Evolutionary conservation across 2,888 invertebrate species (phyloP).

Genomic region (Agrotis ipsilon): DNA sequence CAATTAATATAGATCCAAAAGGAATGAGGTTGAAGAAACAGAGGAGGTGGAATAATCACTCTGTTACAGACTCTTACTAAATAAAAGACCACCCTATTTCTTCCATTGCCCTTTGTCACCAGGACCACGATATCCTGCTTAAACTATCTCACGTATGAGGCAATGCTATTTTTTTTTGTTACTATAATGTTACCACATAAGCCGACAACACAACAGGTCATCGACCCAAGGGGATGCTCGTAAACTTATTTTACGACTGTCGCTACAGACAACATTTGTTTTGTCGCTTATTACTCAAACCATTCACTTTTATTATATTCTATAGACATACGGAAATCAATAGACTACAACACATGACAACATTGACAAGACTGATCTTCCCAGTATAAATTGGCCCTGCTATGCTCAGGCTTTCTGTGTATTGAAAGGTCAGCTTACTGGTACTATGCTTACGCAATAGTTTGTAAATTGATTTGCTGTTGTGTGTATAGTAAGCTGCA

Average conservation of each 20-base stretch:
- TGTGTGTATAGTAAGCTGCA: neutral
- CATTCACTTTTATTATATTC: slow-evolving; percentile 29
- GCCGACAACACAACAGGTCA: slow-evolving; percentile 32
- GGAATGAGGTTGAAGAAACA: too few species aligned
- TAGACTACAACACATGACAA: neutral
- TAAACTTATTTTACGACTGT: slow-evolving; percentile 33
- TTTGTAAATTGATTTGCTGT: neutral
- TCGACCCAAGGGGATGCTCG: slow-evolving; percentile 19
- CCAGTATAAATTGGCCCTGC: neutral
- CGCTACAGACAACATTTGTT: slow-evolving; percentile 13
- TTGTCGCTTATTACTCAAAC: slow-evolving; percentile 23
- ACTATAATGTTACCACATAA: neutral
- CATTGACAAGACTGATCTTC: neutral
- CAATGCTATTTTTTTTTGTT: neutral
- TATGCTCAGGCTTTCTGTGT: neutral
- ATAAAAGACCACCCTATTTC: too few species aligned
- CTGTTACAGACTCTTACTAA: too few species aligned
- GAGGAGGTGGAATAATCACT: too few species aligned
- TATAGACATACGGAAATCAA: slow-evolving; percentile 33
- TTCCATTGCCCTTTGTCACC: too few species aligned
- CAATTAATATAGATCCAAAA: too few species aligned
- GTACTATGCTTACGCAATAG: neutral
- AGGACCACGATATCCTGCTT: too few species aligned
- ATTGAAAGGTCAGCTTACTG: neutral
- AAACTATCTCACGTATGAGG: too few species aligned